phyloP scores from a whole-genome alignment of 2,888 invertebrate species.

The Caenorhabditis uteleia region DNA sequence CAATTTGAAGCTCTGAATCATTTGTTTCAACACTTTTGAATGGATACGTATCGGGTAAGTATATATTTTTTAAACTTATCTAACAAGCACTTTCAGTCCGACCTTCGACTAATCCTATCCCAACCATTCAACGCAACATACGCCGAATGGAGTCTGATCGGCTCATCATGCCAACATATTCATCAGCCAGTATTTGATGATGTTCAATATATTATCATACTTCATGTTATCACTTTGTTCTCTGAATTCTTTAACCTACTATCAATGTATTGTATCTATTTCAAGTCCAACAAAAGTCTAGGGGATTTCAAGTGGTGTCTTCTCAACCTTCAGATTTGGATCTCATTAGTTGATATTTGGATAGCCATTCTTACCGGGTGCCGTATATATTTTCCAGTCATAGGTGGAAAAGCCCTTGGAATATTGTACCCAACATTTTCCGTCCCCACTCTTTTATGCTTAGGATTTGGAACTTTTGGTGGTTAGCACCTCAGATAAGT shows the following conservation, averaged over 20 bases:
- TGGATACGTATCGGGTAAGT: no score
- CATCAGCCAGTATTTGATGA: slow-evolving; percentile 4
- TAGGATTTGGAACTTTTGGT: slow-evolving; percentile 19
- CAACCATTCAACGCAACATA: slow-evolving; percentile 18
- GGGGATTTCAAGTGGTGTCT: neutral
- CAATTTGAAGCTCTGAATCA: no score
- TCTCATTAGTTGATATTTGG: no score
- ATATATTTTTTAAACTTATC: no score
- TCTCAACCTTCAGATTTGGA: no score
- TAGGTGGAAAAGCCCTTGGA: slow-evolving; percentile 18
- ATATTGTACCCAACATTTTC: slow-evolving; percentile 2
- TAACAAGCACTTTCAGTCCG: no score
- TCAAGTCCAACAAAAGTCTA: neutral
- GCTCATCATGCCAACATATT: slow-evolving; percentile 30
- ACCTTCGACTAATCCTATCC: no score
- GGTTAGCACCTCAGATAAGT: neutral
- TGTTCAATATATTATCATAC: slow-evolving; percentile 1
- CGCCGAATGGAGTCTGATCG: slow-evolving; percentile 7
- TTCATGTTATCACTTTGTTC: slow-evolving; percentile 8
- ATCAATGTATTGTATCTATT: neutral
- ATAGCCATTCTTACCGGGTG: no score
- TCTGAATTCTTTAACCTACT: neutral
- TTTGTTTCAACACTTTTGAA: no score
- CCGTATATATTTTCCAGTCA: slow-evolving; percentile 13
- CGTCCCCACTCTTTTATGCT: slow-evolving; percentile 4